These are phyloP conservation scores for Syndactyla subalaris DNA, from an alignment of 2,797 vertebrate genomes.

Conservation along the genomic window DNA sequence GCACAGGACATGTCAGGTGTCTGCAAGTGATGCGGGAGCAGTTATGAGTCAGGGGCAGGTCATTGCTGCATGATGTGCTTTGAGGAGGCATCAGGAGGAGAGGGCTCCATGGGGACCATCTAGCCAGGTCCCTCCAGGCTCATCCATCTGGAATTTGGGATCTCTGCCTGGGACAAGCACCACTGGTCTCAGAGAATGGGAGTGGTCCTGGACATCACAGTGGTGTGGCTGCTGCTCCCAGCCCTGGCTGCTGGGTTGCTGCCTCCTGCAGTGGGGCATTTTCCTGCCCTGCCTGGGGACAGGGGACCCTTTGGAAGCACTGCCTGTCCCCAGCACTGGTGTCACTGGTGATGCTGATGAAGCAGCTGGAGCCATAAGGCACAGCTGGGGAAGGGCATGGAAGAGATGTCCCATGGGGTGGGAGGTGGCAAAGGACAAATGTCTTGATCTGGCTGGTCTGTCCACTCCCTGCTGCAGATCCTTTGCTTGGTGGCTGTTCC, in stretches of 20 bases:
- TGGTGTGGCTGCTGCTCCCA: background rate
- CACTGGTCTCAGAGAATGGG: background rate
- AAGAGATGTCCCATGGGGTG: background rate
- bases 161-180: background rate
- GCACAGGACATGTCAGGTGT: background rate
- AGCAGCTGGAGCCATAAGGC: background rate
- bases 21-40: background rate
- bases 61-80: background rate
- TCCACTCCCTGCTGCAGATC: background rate
- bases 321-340: background rate
- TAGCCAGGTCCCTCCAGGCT: background rate
- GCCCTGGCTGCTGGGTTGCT: background rate
- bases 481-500: background rate
- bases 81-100: background rate
- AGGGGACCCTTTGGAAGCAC: accelerated
- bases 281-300: background rate
- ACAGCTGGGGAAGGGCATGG: background rate
- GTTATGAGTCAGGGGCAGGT: background rate
- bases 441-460: background rate
- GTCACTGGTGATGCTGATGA: background rate
- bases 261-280: background rate
- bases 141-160: background rate
- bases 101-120: background rate
- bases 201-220: background rate
- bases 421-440: background rate